A percentile compares a stretch with the other conserved stretches of the same genome.
phyloP scores from a whole-genome alignment of 2,113 vertebrate species.

The Caranx ignobilis region DNA sequence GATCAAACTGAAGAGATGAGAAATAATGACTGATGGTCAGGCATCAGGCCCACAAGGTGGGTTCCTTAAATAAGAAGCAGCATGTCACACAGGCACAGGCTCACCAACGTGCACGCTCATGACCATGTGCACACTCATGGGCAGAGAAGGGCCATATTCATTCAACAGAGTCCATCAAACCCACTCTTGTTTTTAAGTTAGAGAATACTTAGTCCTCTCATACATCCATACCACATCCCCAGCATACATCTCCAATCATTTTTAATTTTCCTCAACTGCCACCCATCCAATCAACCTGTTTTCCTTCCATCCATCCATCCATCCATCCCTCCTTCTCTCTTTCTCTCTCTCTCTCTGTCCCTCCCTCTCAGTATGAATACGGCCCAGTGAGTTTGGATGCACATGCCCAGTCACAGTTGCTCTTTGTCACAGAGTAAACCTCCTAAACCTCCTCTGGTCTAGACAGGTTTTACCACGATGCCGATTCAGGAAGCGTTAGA shows the following conservation, averaged over 20 bases:
- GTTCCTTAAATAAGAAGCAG: slow-evolving; percentile 85
- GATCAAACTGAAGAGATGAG: slow-evolving; percentile 57
- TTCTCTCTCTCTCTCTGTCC: not conserved
- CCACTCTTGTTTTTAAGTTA: slow-evolving; percentile 12
- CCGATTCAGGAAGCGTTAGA: slow-evolving; percentile 72
- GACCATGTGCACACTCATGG: slow-evolving; percentile 75
- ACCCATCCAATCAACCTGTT: slow-evolving; percentile 37
- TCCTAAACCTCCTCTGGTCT: slow-evolving; percentile 76
- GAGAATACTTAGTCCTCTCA: not conserved
- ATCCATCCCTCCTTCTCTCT: slow-evolving; percentile 6
- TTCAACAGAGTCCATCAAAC: slow-evolving; percentile 70
- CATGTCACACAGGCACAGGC: slow-evolving; percentile 86
- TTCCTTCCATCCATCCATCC: slow-evolving; percentile 51
- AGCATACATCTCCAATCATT: slow-evolving; percentile 42
- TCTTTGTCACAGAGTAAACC: slow-evolving; percentile 71
- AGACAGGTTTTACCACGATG: slow-evolving; percentile 76
- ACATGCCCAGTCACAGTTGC: slow-evolving; percentile 77
- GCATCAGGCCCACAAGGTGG: slow-evolving; percentile 68
- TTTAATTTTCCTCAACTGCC: slow-evolving; percentile 41
- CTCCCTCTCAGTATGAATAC: slow-evolving; percentile 80
- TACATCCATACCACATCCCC: slow-evolving; percentile 26
- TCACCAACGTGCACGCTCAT: slow-evolving; percentile 77
- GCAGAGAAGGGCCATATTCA: slow-evolving; percentile 84
- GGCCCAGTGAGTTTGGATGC: slow-evolving; percentile 84
- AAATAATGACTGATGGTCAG: slow-evolving; percentile 66